These are phyloP conservation scores for Eurois occulta DNA, from an alignment of 2,888 invertebrate species.

Conservation along the genomic window DNA sequence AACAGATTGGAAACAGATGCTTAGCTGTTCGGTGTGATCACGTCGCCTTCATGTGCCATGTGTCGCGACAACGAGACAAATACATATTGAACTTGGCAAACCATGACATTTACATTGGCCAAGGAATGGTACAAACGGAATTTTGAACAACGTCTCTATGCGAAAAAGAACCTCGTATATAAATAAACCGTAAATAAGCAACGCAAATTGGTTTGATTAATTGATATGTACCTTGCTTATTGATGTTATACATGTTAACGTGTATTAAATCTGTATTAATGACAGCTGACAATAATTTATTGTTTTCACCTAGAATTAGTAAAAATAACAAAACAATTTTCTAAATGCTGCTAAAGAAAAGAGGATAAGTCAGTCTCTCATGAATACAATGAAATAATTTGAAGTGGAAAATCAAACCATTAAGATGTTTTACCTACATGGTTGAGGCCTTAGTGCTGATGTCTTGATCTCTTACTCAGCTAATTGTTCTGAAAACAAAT, in stretches of 20 bases:
- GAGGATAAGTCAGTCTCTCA: constrained; percentile 88
- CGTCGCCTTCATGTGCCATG: constrained; percentile 75
- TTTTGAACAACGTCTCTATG: constrained; percentile 87
- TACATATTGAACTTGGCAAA: constrained; percentile 76
- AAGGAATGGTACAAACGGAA: constrained; percentile 77
- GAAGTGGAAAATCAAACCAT: constrained; percentile 82
- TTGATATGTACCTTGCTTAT: constrained; percentile 87
- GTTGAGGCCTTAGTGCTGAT: constrained; percentile 68
- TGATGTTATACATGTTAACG: constrained; percentile 73
- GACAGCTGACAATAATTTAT: constrained; percentile 76
- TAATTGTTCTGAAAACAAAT: constrained; percentile 78
- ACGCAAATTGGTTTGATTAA: constrained; percentile 77
- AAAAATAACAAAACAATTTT: constrained; percentile 84
- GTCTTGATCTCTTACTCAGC: constrained; percentile 77
- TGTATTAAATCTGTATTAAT: constrained; percentile 68
- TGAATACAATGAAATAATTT: constrained; percentile 85
- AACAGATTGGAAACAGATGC: constrained; percentile 58
- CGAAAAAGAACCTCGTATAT: constrained; percentile 87
- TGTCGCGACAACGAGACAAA: constrained; percentile 68
- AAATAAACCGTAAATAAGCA: constrained; percentile 72
- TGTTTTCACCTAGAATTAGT: constrained; percentile 76
- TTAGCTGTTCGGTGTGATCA: constrained; percentile 59
- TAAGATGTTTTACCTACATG: constrained; percentile 80
- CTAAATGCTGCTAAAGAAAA: constrained; percentile 88
- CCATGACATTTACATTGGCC: constrained; percentile 67